Base-by-base conservation (phyloP, 1,140 invertebrate species). In the Drosophila kurseongensis region DNA sequence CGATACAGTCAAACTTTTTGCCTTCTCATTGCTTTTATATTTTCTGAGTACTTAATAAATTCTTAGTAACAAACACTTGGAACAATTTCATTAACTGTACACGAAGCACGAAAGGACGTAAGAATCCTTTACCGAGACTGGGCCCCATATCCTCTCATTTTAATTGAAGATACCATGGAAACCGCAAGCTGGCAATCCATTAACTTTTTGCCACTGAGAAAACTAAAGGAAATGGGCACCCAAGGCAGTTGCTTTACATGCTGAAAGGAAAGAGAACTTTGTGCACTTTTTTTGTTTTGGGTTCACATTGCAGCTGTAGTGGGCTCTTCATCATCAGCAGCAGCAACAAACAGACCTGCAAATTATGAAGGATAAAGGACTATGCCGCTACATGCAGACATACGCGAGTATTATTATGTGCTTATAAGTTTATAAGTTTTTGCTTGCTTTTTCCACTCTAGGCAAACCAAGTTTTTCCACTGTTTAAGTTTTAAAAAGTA, bases 181-280 rank as follows among this genome's bases (percentile, higher is more conserved):
- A 80, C 84, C 84, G 54, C 84, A 80, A 89, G 84, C 86, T 88
- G 78, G 89, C 84, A 89, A 88, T 88, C 84, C 84, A 89, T 88
- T 88, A 89, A 89, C 80, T 88, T 88, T 88, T 88, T 88, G 80
- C 84, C 84, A 84, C 80, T 74, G 73, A 62, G 56, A 71, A 66
- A 88, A 78, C 80, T 78, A 75, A 60, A 52, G 60, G 42, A 69
- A 78, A 52, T 35, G 56, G 40, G 59, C 60, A 81, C 83, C 79
- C 69, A 54, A 77, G 75, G 83, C 84, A 66, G 48, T 61, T 75
- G 69, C 75, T 68, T 88, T 72, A 59, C 78, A 88, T 78, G 58
- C 62, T 45, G 51, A 67, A 52, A 45, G 56, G 47, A 59, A 60
- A 40, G 48, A 59, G 23, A 75, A 59, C 50, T 75, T 45, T 66